Evolutionary conservation across 2,797 vertebrate species (phyloP), one percentile per base, ranked within the genome.

Genomic region (Telmatherina bonti): DNA sequence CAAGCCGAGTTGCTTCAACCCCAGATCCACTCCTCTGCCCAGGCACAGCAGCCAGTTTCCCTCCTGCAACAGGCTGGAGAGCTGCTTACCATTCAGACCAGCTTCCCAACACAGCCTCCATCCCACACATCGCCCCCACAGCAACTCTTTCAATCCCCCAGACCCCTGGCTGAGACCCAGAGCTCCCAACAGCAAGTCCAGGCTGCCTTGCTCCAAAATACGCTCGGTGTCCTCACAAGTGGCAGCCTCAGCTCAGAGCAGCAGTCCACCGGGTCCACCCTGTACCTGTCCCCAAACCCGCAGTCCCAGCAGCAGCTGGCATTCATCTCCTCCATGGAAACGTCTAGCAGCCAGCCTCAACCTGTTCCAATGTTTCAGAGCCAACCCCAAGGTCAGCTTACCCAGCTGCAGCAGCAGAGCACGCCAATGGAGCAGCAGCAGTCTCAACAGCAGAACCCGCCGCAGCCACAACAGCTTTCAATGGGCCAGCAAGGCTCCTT

Each of bases 91-190:
- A 97, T 99, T 82, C 97, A 98, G 87, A 95, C 97, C 59, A 96
- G 89, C 89, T 99, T 99, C 81, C 94, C 98, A 68, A 95, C 97
- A 18, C 97, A 96, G 81, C 91, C 96, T 12, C 89, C 94, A 1
- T 91, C 94, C 12, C 93, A 95, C 78, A 92, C 96, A 16, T 98
- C 97, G 65, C 96, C 97, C 24, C 97, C 97, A 53, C 96, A 97
- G 68, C 97, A 97, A 80, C 95, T 99, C 47, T 99, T 98, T 88
- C 97, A 98, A 67, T 94, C 96, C 31, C 96, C 96, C n/a, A 93
- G 95, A 76, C 90, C 97, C 12, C 92, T 99, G 58, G 91, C 93
- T 11, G 97, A 99, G 65, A 78, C 93, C 61, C 97, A 96, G 88
- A 93, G 96, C 76, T 84, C 95, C 11, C 96, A 96, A 62, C 96